Percentiles rank a stretch among this genome's conserved stretches.
phyloP scores from a whole-genome alignment of 2,113 vertebrate genomes.

The Peromyscus maniculatus region DNA sequence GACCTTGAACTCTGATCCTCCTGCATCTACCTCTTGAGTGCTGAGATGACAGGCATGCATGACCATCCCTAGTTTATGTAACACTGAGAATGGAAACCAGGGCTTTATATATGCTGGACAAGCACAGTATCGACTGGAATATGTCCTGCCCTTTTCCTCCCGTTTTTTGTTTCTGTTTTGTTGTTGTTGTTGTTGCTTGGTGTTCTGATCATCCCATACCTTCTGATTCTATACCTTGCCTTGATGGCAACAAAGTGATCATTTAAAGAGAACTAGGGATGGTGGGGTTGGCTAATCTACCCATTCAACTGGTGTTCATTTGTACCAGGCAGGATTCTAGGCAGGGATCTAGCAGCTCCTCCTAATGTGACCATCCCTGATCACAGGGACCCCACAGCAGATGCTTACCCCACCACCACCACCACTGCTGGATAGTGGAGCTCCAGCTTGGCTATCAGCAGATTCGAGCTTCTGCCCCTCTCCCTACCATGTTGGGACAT shows the following conservation, averaged over 20 bases:
- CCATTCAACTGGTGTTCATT: background rate
- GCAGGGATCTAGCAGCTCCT: no score
- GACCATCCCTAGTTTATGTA: background rate
- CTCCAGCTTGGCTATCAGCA: background rate
- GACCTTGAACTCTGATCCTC: no score
- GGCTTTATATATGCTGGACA: background rate
- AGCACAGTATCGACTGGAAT: background rate
- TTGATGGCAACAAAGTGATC: background rate
- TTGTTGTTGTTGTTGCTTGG: no score
- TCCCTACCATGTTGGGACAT: background rate
- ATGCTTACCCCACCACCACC: no score
- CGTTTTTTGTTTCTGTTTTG: no score
- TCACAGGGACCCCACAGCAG: background rate
- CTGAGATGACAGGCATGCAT: background rate
- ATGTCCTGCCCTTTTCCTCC: background rate
- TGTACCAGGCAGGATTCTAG: background rate
- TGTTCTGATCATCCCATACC: background rate
- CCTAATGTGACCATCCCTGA: background rate
- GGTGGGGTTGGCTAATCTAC: background rate
- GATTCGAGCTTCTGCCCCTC: background rate
- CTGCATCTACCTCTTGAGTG: no score
- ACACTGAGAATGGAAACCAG: background rate
- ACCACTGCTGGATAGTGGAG: background rate
- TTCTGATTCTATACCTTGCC: no score
- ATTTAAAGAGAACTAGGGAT: background rate